Evolutionary conservation across 1,140 invertebrate genomes (phyloP).

Genomic region (Diabrotica undecimpunctata): DNA sequence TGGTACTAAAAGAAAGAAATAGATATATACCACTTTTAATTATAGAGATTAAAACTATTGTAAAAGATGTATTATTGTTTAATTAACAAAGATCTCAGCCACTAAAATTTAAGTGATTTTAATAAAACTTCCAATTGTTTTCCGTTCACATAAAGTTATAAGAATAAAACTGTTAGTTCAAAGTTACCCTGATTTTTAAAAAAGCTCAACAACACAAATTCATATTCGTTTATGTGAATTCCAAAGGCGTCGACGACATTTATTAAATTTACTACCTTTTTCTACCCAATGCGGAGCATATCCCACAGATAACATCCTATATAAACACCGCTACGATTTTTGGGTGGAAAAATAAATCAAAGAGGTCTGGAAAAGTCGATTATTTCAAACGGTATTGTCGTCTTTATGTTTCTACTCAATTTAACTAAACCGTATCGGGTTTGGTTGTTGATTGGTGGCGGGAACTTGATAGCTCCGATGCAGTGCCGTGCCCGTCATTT

Average conservation of each 20-base stretch:
- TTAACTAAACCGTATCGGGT: conserved; percentile 13
- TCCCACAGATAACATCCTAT: background rate
- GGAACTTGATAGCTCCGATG: background rate
- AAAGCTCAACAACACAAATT: no score
- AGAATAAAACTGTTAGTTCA: no score
- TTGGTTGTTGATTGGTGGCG: conserved; percentile 6
- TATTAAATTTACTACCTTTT: conserved; percentile 14
- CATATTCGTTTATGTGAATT: background rate
- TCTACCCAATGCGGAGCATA: background rate
- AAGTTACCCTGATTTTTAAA: no score
- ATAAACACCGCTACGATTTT: conserved; percentile 7
- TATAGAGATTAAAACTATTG: no score
- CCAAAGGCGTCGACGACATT: background rate
- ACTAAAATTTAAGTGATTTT: no score
- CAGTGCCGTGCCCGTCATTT: background rate
- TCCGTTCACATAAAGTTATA: no score
- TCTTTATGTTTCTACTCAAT: conserved; percentile 13
- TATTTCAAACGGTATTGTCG: conserved; percentile 14
- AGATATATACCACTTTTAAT: no score
- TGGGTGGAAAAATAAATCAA: conserved; percentile 11
- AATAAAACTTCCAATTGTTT: no score
- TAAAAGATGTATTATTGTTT: no score
- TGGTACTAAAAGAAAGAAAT: no score
- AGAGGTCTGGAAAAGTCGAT: conserved; percentile 10
- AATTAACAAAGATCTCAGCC: no score